These are phyloP conservation scores for Prionace glauca DNA, from an alignment of 2,797 vertebrate genomes.

Conservation along the genomic window DNA sequence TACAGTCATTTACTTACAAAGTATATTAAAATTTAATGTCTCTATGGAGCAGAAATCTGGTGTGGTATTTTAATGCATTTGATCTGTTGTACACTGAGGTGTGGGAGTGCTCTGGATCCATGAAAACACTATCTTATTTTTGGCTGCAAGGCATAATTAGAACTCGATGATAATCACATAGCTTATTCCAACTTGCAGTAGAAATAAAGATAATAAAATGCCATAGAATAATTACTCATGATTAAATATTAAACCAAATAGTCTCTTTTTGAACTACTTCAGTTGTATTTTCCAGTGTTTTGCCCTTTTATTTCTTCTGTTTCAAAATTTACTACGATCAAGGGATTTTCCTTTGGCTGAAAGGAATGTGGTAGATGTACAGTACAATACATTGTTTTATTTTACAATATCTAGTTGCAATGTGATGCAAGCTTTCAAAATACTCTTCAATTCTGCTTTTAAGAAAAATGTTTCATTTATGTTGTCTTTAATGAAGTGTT, in stretches of 20 bases:
- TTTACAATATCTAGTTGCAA: background rate
- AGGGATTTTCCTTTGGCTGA: background rate
- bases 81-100: background rate
- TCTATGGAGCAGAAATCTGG: background rate
- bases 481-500: background rate
- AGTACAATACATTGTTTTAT: background rate
- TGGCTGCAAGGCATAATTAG: background rate
- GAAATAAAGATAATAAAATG: conserved; percentile 23
- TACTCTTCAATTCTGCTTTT: background rate
- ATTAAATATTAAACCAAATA: background rate
- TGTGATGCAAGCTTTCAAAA: background rate
- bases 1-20: conserved; percentile 1
- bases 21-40: conserved; percentile 25
- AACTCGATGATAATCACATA: background rate
- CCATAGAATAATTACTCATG: background rate
- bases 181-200: background rate
- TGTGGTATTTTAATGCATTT: background rate
- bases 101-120: conserved; percentile 8
- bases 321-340: background rate
- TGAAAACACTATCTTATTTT: background rate
- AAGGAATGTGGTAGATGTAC: background rate
- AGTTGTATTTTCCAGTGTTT: background rate
- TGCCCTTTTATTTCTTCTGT: background rate
- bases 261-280: background rate
- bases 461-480: background rate